phyloP scores from a whole-genome alignment of 2,888 invertebrate genomes.

The Ormyrus thymus region DNA sequence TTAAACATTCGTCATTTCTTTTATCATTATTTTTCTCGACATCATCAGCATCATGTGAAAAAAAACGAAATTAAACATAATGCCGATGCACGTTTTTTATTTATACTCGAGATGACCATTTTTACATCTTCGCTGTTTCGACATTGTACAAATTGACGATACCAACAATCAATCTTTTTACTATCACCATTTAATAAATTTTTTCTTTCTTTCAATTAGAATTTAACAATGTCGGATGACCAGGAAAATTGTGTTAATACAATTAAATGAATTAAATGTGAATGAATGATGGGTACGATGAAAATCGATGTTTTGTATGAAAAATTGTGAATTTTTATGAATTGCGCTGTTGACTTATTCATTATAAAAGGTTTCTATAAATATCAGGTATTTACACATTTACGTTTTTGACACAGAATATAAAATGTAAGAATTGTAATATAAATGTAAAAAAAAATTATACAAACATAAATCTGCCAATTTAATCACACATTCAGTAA shows the following conservation, averaged over 20 bases:
- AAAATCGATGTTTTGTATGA: slow-evolving; percentile 9
- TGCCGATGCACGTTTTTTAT: slow-evolving; percentile 54
- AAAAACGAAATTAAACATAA: slow-evolving; percentile 61
- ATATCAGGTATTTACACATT: not conserved
- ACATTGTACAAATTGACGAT: slow-evolving; percentile 59
- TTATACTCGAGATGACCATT: slow-evolving; percentile 55
- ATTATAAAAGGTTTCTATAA: no score
- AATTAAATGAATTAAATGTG: slow-evolving; percentile 12
- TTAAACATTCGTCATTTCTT: slow-evolving; percentile 39
- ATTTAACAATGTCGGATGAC: slow-evolving; percentile 57
- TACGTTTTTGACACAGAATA: not conserved
- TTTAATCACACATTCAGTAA: not conserved
- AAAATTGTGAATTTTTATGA: slow-evolving; percentile 28
- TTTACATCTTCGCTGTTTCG: slow-evolving; percentile 46
- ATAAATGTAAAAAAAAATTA: no score
- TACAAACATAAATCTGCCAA: no score
- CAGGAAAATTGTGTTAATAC: not conserved
- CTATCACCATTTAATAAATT: slow-evolving; percentile 17
- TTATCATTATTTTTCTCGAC: slow-evolving; percentile 49
- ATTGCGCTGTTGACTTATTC: not conserved
- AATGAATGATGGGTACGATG: slow-evolving; percentile 12
- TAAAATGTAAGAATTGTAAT: no score
- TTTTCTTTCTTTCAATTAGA: slow-evolving; percentile 55
- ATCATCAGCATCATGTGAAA: slow-evolving; percentile 55
- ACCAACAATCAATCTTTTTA: slow-evolving; percentile 56